Evolutionary conservation across 35 echinoderm and acorn worm species (phyloP).

Genomic region (Diadema setosum): DNA sequence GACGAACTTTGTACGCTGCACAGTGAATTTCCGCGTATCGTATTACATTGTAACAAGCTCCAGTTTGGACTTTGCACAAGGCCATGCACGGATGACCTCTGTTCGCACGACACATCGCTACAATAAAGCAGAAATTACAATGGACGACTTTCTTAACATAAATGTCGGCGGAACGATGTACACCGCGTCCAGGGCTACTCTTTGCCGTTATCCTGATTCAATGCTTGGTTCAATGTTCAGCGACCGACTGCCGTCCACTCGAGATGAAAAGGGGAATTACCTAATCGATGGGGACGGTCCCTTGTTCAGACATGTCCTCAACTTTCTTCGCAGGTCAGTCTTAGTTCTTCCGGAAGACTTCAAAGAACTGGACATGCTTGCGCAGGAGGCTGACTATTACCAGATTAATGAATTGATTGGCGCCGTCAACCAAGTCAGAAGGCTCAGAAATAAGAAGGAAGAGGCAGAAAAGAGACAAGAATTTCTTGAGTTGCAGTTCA

Average conservation of each 20-base stretch:
- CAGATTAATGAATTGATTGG: slow-evolving; percentile 49
- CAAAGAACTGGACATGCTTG: slow-evolving; percentile 62
- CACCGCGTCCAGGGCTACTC: slow-evolving; percentile 51
- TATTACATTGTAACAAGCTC: too few species aligned
- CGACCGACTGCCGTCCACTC: slow-evolving; percentile 44
- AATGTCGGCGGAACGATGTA: slow-evolving; percentile 77
- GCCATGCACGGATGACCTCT: too few species aligned
- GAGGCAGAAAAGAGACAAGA: slow-evolving; percentile 37
- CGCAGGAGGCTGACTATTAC: slow-evolving; percentile 60
- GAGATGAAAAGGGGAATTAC: slow-evolving; percentile 52
- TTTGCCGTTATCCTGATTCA: slow-evolving; percentile 67
- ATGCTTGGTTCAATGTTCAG: slow-evolving; percentile 93
- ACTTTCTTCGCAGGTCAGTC: slow-evolving; percentile 61
- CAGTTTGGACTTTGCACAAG: too few species aligned
- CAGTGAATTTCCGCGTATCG: too few species aligned
- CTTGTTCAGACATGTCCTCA: slow-evolving; percentile 61
- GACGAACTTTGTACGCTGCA: too few species aligned
- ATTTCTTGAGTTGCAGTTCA: slow-evolving; percentile 89
- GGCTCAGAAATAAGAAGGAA: not conserved
- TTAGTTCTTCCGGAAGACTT: slow-evolving; percentile 79
- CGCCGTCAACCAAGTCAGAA: not conserved
- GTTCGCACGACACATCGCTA: too few species aligned
- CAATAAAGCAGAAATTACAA: too few species aligned
- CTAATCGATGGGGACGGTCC: slow-evolving; percentile 77
- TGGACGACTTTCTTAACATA: slow-evolving; percentile 53